Evolutionary conservation across 1,140 invertebrate species (phyloP), one percentile per base, ranked within the genome.

Genomic region (Ericerus pela): DNA sequence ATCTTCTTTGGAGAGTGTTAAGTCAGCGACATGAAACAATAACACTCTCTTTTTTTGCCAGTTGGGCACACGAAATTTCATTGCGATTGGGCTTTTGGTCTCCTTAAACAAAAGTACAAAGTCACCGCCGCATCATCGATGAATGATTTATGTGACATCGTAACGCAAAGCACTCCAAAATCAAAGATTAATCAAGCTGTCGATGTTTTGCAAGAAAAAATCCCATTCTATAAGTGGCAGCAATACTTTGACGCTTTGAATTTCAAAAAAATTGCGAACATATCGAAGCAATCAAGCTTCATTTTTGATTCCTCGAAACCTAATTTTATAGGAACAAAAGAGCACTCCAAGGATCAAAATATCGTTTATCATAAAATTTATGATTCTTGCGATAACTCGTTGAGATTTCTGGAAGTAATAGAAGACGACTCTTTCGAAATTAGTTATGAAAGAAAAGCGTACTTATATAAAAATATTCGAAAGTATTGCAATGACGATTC

Each of bases 41-140:
- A 6, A 38, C 4, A 6, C 20, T 47, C 16, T 58, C 51, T 1
- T 58, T 54, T 28, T 36, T n/a, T 58, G 33, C 51, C 56, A 10
- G 51, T 54, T 24, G 57, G 57, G 2, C 57, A 58, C 27, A 55
- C 53, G n/a, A 58, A 58, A 12, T 55, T 58, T 26, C 27, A 24
- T 10, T 58, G 57, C 18, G 57, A 58, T 27, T 58, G 56, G 51
- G 51, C 51, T 11, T 58, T 58, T 18, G 57, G 57, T 12, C 41
- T 55, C 20, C 27, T 58, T 14, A 58, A 57, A 36, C 36, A 41
- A 20, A 54, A 54, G 30, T 54, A 38, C 28, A 54, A 37, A 14
- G 30, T 29, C 22, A 43, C 38, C n/a, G 22, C 53, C 51, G 43
- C 52, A 5, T 57, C 51, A 31, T 43, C 33, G n/a, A 58, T 58